These are phyloP conservation scores for Furcula furcula DNA, from an alignment of 2,888 invertebrate genomes.

Conservation along the genomic window DNA sequence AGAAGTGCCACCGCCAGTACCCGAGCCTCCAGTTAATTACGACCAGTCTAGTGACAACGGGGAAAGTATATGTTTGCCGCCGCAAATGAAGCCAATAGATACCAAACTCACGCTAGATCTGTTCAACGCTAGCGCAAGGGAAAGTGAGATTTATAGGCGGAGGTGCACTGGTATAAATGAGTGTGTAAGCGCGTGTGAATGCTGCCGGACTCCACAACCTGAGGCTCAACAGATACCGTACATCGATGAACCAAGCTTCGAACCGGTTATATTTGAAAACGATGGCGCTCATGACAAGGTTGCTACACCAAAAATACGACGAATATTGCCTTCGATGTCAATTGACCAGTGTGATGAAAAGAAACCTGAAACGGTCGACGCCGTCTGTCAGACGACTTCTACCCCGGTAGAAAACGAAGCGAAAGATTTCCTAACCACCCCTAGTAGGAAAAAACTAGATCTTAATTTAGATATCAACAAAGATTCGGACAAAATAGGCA, in stretches of 20 bases:
- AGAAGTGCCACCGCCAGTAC: conserved; percentile 47
- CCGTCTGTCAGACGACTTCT: conserved; percentile 62
- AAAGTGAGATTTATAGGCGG: conserved; percentile 44
- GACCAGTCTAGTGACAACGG: conserved; percentile 60
- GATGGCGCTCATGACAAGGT: conserved; percentile 50
- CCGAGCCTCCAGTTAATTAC: conserved; percentile 48
- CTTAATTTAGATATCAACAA: conserved; percentile 52
- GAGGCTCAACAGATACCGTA: conserved; percentile 67
- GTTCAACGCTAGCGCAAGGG: conserved; percentile 46
- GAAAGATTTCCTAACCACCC: conserved; percentile 24
- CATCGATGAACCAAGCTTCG: conserved; percentile 72
- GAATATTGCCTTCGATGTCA: conserved; percentile 70
- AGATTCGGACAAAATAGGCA: conserved; percentile 48
- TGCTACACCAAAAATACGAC: conserved; percentile 64
- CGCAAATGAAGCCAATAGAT: conserved; percentile 68
- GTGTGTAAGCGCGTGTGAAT: conserved; percentile 72
- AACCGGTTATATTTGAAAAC: conserved; percentile 72
- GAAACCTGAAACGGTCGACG: conserved; percentile 59
- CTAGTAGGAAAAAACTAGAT: conserved; percentile 43
- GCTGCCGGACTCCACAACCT: conserved; percentile 72
- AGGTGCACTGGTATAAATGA: conserved; percentile 65
- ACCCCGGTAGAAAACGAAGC: conserved; percentile 43
- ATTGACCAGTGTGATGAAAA: conserved; percentile 57
- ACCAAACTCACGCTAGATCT: conserved; percentile 64
- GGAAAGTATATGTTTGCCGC: conserved; percentile 56